Evolutionary conservation across 2,113 vertebrate genomes (phyloP).

Genomic region (Conger conger): DNA sequence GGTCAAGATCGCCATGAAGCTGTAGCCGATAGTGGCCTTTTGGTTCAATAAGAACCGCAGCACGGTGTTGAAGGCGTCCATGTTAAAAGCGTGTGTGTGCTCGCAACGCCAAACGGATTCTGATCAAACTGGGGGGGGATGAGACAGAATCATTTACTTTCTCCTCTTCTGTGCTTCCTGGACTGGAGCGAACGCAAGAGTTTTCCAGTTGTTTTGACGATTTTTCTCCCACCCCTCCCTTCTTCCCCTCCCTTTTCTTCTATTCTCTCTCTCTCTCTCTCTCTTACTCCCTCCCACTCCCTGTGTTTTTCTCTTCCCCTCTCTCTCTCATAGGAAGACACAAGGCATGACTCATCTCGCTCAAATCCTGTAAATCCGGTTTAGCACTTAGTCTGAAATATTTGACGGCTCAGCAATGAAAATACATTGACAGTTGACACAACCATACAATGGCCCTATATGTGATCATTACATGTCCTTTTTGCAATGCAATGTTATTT

Average conservation of each 20-base stretch:
- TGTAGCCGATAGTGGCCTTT: slow-evolving; percentile 87
- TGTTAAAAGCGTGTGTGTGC: slow-evolving; percentile 42
- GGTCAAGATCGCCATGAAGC: slow-evolving; percentile 86
- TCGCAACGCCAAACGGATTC: neutral
- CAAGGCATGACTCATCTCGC: neutral
- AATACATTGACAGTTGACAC: neutral
- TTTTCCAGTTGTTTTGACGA: slow-evolving; percentile 23
- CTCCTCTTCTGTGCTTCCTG: slow-evolving; percentile 14
- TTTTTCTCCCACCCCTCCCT: slow-evolving; percentile 24
- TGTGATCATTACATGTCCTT: neutral
- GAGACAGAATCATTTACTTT: neutral
- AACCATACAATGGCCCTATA: neutral
- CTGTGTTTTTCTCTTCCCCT: neutral
- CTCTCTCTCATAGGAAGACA: neutral
- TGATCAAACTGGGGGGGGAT: neutral
- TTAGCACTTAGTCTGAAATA: slow-evolving; percentile 10
- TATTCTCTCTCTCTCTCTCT: slow-evolving; percentile 40
- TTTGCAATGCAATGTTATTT: neutral
- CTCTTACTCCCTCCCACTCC: slow-evolving; percentile 6
- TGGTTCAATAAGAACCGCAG: slow-evolving; percentile 78
- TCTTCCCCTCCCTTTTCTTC: slow-evolving; percentile 28
- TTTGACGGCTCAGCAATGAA: neutral
- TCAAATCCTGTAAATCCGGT: slow-evolving; percentile 31
- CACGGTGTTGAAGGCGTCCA: slow-evolving; percentile 81
- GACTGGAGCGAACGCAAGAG: slow-evolving; percentile 16